Conservation (phyloP, 2,113 vertebrate species). For the Parus major region DNA sequence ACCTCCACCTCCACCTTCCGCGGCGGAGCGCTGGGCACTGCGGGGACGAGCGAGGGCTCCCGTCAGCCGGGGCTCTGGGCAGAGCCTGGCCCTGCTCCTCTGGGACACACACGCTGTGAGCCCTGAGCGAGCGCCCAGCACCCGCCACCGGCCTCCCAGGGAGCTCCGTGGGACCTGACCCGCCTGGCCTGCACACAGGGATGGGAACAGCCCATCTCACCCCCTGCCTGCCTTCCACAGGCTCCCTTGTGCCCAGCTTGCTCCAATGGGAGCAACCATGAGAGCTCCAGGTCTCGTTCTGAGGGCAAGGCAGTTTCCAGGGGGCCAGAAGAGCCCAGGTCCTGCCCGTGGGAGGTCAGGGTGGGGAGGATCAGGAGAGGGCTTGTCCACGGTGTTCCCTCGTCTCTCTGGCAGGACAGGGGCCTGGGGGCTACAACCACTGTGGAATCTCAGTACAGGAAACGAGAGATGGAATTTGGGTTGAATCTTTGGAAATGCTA, state of each 20-base stretch:
- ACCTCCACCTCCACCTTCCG: slow-evolving; percentile 94
- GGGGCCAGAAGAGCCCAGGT: not conserved
- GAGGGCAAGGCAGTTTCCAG: not conserved
- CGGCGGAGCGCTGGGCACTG: slow-evolving; percentile 94
- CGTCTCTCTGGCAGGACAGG: not conserved
- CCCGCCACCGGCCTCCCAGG: not conserved
- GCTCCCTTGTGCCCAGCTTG: not conserved
- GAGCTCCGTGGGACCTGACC: not conserved
- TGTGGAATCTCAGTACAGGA: not conserved
- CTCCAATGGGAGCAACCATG: not conserved
- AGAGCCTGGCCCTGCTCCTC: not conserved
- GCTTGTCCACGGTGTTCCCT: not conserved
- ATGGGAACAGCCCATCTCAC: not conserved
- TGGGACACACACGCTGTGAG: rapidly evolving
- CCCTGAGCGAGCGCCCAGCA: rapidly evolving
- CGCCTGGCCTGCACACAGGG: rapidly evolving
- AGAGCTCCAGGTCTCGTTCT: not conserved
- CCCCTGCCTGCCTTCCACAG: not conserved
- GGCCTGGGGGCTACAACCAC: not conserved
- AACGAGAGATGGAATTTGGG: not conserved
- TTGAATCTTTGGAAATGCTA: not conserved
- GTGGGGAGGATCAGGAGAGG: not conserved
- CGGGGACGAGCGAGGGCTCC: not conserved
- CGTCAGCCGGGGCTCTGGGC: not conserved
- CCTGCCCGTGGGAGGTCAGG: not conserved